These are phyloP conservation scores for Copsychus sechellarum DNA, from an alignment of 2,113 vertebrate species.

Conservation along the genomic window DNA sequence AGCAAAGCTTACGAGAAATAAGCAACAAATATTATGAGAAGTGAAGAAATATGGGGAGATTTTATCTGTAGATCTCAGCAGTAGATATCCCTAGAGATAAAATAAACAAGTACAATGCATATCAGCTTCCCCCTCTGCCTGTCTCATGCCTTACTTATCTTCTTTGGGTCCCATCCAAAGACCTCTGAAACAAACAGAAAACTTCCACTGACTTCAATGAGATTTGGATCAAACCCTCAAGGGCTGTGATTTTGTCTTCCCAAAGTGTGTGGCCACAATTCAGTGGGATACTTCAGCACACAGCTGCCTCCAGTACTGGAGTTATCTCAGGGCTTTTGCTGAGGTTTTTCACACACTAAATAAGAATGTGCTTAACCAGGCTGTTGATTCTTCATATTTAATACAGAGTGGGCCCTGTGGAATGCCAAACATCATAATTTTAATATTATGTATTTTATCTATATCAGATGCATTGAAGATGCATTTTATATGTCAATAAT, in stretches of 20 bases:
- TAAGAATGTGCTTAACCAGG: neutral
- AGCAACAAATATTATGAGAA: neutral
- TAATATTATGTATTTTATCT: neutral
- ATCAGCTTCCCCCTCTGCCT: neutral
- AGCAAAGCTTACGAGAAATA: neutral
- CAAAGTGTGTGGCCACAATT: neutral
- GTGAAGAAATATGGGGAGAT: neutral
- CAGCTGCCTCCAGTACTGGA: neutral
- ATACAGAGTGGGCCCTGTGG: neutral
- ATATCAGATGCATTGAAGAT: neutral
- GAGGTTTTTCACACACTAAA: neutral
- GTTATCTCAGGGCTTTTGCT: neutral
- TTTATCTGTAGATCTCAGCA: neutral
- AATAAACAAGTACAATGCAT: neutral
- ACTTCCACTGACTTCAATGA: neutral
- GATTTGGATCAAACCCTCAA: neutral
- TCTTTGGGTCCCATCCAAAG: neutral
- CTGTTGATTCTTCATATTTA: neutral
- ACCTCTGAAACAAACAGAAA: neutral
- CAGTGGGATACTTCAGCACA: neutral
- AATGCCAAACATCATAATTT: neutral
- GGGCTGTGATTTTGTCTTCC: neutral
- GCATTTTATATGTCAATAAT: neutral
- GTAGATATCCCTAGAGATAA: neutral
- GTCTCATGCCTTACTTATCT: neutral